phyloP scores from a whole-genome alignment of 1,140 invertebrate genomes.

The Psix sp. region DNA sequence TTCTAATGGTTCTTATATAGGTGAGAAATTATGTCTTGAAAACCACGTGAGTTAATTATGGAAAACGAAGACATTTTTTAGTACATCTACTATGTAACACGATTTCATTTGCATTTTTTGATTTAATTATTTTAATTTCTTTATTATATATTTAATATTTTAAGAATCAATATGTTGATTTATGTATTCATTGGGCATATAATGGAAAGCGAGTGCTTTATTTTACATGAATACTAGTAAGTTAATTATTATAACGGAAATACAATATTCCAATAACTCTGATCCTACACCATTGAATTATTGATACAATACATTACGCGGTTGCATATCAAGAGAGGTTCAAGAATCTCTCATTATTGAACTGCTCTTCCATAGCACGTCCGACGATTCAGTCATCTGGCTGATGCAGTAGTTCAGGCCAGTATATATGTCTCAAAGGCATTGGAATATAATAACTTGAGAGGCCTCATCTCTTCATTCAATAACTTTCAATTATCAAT shows the following conservation, averaged over 20 bases:
- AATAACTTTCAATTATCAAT: not conserved
- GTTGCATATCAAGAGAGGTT: constrained; percentile 40
- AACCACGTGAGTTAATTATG: no score
- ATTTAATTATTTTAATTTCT: not conserved
- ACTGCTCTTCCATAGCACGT: constrained; percentile 29
- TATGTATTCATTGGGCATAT: not conserved
- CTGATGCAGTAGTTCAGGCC: constrained; percentile 21
- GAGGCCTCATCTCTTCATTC: not conserved
- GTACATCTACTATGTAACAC: no score
- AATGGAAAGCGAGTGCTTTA: constrained; percentile 8
- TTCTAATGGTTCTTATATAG: no score
- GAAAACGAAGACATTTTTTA: no score
- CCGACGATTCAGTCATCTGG: constrained; percentile 20
- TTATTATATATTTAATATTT: no score
- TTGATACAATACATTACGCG: constrained; percentile 44
- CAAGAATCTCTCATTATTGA: constrained; percentile 43
- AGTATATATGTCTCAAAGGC: constrained; percentile 2
- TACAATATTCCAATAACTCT: constrained; percentile 15
- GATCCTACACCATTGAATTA: constrained; percentile 27
- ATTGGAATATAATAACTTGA: constrained; percentile 9
- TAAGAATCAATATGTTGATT: not conserved
- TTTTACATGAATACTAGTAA: constrained; percentile 4
- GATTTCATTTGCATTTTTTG: not conserved
- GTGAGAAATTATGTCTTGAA: no score
- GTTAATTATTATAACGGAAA: constrained; percentile 8